A percentile compares a stretch with the other conserved stretches of the same genome.
Evolutionary conservation across 2,888 invertebrate species (phyloP).

Genomic region (Notocelia uddmanniana): DNA sequence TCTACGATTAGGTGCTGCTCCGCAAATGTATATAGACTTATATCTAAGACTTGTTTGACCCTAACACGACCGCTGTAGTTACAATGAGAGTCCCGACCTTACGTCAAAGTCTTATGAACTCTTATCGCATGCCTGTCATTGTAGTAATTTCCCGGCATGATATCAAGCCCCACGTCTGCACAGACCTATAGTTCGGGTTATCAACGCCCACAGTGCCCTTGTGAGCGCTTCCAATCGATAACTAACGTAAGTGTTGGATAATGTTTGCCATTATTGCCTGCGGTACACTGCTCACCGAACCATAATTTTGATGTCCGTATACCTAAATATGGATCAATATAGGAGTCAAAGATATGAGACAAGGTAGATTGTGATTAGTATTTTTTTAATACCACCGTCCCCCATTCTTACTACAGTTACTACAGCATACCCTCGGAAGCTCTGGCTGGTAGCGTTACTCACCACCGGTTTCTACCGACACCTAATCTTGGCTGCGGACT

Average conservation of each 20-base stretch:
- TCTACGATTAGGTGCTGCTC: not conserved
- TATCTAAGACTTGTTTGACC: not conserved
- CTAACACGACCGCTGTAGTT: not conserved
- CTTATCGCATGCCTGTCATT: slow-evolving; percentile 3
- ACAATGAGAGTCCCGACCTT: not conserved
- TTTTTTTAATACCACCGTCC: no score
- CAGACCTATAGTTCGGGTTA: slow-evolving; percentile 10
- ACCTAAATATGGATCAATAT: not conserved
- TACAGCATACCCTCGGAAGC: no score
- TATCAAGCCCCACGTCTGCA: not conserved
- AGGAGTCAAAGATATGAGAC: no score
- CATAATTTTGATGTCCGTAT: not conserved
- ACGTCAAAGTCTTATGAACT: not conserved
- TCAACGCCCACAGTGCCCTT: slow-evolving; percentile 31
- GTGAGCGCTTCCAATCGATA: slow-evolving; percentile 31
- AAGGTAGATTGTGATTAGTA: no score
- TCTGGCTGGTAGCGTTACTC: no score
- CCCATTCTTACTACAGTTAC: no score
- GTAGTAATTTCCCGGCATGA: slow-evolving; percentile 13
- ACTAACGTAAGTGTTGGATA: slow-evolving; percentile 32
- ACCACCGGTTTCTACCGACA: no score
- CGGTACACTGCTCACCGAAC: not conserved
- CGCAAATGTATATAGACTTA: not conserved
- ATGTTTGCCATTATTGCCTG: slow-evolving; percentile 29
- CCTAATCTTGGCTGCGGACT: no score